These are phyloP conservation scores for Stenopsyche tienmushanensis DNA, from an alignment of 1,140 invertebrate species.

Conservation along the genomic window DNA sequence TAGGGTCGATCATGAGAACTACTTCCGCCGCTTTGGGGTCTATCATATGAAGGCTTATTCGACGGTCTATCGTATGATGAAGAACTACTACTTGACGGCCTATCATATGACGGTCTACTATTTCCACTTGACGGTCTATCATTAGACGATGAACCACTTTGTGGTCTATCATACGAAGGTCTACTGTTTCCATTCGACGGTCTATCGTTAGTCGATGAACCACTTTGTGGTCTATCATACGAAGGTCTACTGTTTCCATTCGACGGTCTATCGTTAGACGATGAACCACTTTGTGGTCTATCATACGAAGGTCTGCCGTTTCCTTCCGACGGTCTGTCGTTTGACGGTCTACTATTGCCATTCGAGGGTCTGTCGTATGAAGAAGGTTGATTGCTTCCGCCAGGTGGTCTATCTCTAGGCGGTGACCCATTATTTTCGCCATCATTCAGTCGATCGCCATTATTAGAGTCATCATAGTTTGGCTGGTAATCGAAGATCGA, in stretches of 20 bases:
- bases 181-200: neutral
- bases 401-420: too few species aligned
- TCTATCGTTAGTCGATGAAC: neutral
- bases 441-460: too few species aligned
- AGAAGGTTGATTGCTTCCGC: too few species aligned
- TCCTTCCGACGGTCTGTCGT: slow-evolving; percentile 1
- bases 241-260: neutral
- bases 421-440: too few species aligned
- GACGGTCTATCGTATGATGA: neutral
- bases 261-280: too few species aligned
- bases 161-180: slow-evolving; percentile 6
- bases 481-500: slow-evolving; percentile 16
- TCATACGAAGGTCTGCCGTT: neutral
- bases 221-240: neutral
- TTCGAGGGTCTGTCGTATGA: neutral
- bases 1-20: slow-evolving; percentile 15
- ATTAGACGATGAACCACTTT: too few species aligned
- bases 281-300: slow-evolving; percentile 1
- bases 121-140: too few species aligned
- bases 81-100: neutral
- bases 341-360: neutral
- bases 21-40: neutral
- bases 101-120: neutral
- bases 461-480: too few species aligned
- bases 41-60: slow-evolving; percentile 7